Evolutionary conservation across 2,888 invertebrate species (phyloP), one percentile per base, ranked within the genome.

Genomic region (Antheraea yamamai): DNA sequence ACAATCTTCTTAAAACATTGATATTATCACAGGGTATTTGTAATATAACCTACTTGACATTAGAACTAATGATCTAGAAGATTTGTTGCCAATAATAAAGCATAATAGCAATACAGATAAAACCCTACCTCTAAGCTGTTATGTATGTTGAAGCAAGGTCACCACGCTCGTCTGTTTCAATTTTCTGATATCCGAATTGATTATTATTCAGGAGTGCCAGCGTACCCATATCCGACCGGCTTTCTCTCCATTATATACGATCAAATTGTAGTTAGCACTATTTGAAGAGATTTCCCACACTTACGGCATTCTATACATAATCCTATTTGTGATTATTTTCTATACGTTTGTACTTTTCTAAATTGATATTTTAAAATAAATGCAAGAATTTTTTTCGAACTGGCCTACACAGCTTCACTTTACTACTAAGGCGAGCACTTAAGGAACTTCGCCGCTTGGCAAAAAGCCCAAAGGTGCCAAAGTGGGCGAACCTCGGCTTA

Each of bases 141-240:
- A 14, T n/a, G 23, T 23, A 1, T 23, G 12, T 23, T 12, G 58
- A 66, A 66, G 16, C n/a, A 64, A 23, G 64, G 14, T 26, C 23
- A 20, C 14, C 8, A 18, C 30, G 18, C 66, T 66, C 26, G 14
- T 7, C 30, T 4, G 18, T 35, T 35, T 30, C 68, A 68, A 35
- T 68, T 35, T 18, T 35, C 68, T 35, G 30, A 68, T 68, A 35
- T 68, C 68, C 68, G 68, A 35, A 30, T 16, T 68, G 68, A 68
- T 68, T 68, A 68, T 18, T 68, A 68, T 68, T 68, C 35, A 68
- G 35, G 20, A 35, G 8, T 68, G 16, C 35, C 35, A 18, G 20
- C 35, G 30, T 68, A 35, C 68, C 18, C 18, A 68, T 68, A 68
- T 68, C 68, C 68, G 68, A 16, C 8, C 14, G 68, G 68, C 35